Evolutionary conservation across 2,113 vertebrate genomes (phyloP).

Genomic region (human (Homo sapiens)): DNA sequence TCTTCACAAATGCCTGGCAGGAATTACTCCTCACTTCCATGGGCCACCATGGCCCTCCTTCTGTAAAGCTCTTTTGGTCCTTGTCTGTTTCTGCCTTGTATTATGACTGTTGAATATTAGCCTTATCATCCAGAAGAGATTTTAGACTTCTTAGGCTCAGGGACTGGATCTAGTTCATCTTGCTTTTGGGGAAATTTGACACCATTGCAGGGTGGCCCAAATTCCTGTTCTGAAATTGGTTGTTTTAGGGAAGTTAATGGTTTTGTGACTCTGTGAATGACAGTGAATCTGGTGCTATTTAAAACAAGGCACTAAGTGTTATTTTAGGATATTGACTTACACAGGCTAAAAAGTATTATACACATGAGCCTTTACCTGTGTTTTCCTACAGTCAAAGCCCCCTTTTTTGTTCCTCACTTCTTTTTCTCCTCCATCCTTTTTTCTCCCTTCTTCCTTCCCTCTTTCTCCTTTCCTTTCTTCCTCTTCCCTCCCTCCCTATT

Average conservation of each 20-base stretch:
- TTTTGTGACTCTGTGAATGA: neutral
- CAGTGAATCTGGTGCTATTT: rapidly evolving
- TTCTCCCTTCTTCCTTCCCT: no score
- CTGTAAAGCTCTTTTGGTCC: neutral
- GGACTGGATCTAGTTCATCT: neutral
- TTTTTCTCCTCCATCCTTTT: neutral
- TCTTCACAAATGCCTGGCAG: neutral
- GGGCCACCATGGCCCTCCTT: rapidly evolving
- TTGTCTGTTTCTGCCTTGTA: neutral
- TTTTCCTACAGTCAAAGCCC: neutral
- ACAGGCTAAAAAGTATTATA: neutral
- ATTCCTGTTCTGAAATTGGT: neutral
- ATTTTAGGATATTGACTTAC: neutral
- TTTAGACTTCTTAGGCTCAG: neutral
- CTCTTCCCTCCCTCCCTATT: neutral
- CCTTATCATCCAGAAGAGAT: neutral
- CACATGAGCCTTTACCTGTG: no score
- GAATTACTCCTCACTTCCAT: rapidly evolving
- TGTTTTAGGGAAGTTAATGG: neutral
- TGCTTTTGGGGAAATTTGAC: neutral
- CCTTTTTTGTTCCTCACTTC: neutral
- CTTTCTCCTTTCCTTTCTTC: no score
- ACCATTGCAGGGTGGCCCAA: neutral
- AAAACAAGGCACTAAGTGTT: no score
- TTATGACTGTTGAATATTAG: neutral